These are phyloP conservation scores for Microchrysa polita DNA, from an alignment of 2,888 invertebrate species.

Conservation along the genomic window DNA sequence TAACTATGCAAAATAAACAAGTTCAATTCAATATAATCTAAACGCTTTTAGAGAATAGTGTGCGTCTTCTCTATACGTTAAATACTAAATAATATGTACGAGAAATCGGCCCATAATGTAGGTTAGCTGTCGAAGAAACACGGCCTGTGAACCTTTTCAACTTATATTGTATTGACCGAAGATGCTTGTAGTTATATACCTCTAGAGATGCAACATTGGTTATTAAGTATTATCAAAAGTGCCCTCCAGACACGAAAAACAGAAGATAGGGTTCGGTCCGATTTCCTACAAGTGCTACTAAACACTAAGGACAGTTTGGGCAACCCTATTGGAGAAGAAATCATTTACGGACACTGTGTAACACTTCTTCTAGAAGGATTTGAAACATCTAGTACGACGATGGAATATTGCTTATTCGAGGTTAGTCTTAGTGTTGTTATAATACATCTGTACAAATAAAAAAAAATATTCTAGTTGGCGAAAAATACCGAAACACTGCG, in stretches of 20 bases:
- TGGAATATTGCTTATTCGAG: conserved; percentile 47
- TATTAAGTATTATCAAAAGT: conserved; percentile 4
- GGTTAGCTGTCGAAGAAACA: no score
- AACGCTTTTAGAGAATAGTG: conserved; percentile 2
- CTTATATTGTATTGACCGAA: no score
- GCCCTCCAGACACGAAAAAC: not conserved
- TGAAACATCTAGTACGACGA: conserved; percentile 48
- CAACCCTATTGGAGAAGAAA: not conserved
- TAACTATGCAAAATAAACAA: no score
- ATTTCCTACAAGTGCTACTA: conserved; percentile 37
- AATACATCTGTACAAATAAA: not conserved
- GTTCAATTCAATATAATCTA: no score
- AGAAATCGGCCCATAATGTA: not conserved
- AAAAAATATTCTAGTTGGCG: conserved; percentile 7
- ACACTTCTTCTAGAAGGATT: conserved; percentile 47
- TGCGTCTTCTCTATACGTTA: no score
- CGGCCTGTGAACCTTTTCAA: no score
- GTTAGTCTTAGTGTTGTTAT: not conserved
- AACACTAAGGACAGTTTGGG: conserved; percentile 39
- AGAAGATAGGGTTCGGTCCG: conserved; percentile 6
- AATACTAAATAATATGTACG: not conserved
- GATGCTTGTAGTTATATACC: conserved; percentile 40
- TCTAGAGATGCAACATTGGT: conserved; percentile 25
- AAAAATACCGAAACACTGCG: conserved; percentile 17
- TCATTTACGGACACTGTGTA: conserved; percentile 41